Evolutionary conservation across 2,888 invertebrate genomes (phyloP).

Genomic region (Ganaspis brasiliensis): DNA sequence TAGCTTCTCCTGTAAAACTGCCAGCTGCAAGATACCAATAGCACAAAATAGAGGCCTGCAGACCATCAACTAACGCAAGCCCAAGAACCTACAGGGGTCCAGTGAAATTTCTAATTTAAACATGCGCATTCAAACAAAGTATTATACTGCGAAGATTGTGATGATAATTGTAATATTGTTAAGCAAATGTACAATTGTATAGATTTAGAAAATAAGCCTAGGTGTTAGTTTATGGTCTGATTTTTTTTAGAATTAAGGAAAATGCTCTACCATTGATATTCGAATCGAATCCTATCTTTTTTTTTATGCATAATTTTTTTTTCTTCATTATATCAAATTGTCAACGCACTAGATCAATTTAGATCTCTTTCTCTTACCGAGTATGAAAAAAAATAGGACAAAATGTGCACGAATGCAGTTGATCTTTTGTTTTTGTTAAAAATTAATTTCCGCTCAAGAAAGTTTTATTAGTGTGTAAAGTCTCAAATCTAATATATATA

Average conservation of each 20-base stretch:
- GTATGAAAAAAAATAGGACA: background rate
- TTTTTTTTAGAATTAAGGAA: constrained; percentile 59
- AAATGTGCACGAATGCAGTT: constrained; percentile 3
- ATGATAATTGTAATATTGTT: constrained; percentile 68
- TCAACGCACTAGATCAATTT: constrained; percentile 8
- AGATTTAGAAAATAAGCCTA: constrained; percentile 76
- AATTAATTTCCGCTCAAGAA: constrained; percentile 3
- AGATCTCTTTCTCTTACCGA: too few relatives aligned
- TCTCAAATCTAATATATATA: background rate
- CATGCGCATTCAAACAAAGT: constrained; percentile 62
- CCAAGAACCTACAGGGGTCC: constrained; percentile 60
- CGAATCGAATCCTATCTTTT: background rate
- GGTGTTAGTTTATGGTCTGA: constrained; percentile 80
- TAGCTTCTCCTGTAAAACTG: constrained; percentile 50
- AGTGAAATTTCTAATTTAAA: constrained; percentile 60
- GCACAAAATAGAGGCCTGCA: constrained; percentile 70
- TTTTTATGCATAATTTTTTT: background rate
- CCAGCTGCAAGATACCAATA: constrained; percentile 59
- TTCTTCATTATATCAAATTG: constrained; percentile 8
- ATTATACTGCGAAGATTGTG: constrained; percentile 68
- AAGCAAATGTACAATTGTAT: constrained; percentile 78
- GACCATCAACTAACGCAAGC: constrained; percentile 78
- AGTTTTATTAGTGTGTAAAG: constrained; percentile 38
- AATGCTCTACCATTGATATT: constrained; percentile 25
- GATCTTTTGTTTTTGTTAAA: background rate